Conservation (phyloP, 2,113 vertebrate genomes). For the Prionailurus viverrinus region DNA sequence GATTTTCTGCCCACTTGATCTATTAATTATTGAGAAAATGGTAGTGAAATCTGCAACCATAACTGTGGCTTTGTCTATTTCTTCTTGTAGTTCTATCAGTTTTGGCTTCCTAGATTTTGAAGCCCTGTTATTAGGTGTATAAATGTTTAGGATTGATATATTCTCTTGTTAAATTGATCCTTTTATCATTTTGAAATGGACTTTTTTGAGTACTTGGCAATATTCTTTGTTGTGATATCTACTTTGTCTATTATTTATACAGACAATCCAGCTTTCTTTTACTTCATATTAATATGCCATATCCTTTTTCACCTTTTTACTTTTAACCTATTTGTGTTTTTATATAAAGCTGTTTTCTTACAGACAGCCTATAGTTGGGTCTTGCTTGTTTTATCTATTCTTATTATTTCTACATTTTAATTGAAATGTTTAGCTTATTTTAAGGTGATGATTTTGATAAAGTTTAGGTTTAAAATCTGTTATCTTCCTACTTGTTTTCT, state of each 20-base stretch:
- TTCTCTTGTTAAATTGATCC: neutral
- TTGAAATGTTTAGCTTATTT: neutral
- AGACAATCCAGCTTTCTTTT: neutral
- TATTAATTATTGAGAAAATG: neutral
- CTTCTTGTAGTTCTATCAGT: neutral
- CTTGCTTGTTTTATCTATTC: neutral
- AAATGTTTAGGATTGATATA: neutral
- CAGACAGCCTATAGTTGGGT: neutral
- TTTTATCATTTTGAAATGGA: neutral
- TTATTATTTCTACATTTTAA: neutral
- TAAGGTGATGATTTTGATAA: neutral
- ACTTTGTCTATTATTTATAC: slow-evolving; percentile 9
- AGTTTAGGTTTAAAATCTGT: neutral
- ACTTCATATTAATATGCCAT: neutral
- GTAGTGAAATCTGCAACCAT: neutral
- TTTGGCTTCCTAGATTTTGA: slow-evolving; percentile 20
- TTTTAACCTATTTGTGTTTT: neutral
- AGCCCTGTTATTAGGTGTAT: neutral
- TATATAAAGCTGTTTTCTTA: slow-evolving; percentile 1
- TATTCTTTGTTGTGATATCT: neutral
- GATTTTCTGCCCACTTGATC: neutral
- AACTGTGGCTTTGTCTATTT: neutral
- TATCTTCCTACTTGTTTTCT: neutral
- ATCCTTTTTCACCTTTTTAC: neutral
- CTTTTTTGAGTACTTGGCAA: neutral